Base-by-base conservation (phyloP, 2,797 vertebrate genomes). In the Mastacembelus armatus region DNA sequence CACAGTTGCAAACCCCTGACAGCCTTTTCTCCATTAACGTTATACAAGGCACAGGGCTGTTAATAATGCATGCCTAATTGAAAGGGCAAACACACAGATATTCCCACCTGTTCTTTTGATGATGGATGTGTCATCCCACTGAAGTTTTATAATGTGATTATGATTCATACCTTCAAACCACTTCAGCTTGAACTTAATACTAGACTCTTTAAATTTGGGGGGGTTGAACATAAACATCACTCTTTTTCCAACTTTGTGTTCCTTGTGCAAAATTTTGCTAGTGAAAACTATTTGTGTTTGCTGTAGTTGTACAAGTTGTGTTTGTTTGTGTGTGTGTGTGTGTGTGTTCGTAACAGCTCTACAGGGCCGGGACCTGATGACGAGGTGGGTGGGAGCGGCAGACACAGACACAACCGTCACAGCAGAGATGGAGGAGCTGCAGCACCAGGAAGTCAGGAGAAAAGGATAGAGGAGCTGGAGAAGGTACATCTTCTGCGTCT, bases 401-500 rank as follows among this genome's bases (percentile, higher is more conserved):
- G 74, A 43, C 95, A 94, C 16, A 92, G 94, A 62, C 91, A 94
- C 57, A 79, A 78, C 83, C 95, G 94, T 42, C 94, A 94, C 8
- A 85, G 77, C 89, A 92, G 92, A 81, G 96, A 96, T 7, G 66
- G 89, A 66, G 93, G 88, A 66, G 79, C 88, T 16, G 27, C 88
- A 24, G 85, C 73, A 0, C 21, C 93, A 15, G 92, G 84, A 22
- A 30, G 83, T 78, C 87, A 96, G 92, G 97, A 99, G 89, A 96
- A 94, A 77, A 95, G 93, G 89, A 83, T 98, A 78, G 97, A 99
- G 71, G 97, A 99, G 66, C 95, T 98, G 86, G 98, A 99, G 91
- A 96, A 89, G 94, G 97, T 98, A 15, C 4, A 26, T n/a, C 26
- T 16, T n/a, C n/a, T n/a, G n/a, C n/a, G n/a, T n/a, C n/a, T n/a